Evolutionary conservation across 2,797 vertebrate species (phyloP), one percentile per base, ranked within the genome.

Genomic region (Ptychobarbus kaznakovi): DNA sequence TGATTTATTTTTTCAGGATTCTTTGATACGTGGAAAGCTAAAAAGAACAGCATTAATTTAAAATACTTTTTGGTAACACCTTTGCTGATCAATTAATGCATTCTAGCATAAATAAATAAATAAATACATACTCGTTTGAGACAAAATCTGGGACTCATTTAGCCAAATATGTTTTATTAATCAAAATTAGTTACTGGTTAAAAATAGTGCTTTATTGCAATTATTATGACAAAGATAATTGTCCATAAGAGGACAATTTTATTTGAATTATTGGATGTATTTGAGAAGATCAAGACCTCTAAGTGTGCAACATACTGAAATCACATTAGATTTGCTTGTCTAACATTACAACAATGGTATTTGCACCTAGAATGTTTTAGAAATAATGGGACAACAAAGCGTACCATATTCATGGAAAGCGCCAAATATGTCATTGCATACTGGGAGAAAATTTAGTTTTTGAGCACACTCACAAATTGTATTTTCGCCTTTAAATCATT

Each of bases 401-500:
- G 0, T 25, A 56, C 49, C 11, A n/a, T 76, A 56, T 58, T 76
- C 32, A 76, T 40, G 11, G 40, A 51, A 66, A 68, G 61, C 8
- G 77, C 1, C 61, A 49, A 40, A 65, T 20, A 32, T 49, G 11
- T 65, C 6, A 63, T 49, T 65, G 44, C 12, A 20, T 76, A 38
- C 2, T 42, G 58, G 32, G 10, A 58, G 69, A 10, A 73, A 28
- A 61, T 22, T 72, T 3, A 28, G 22, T 51, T 46, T 65, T 68
- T 58, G 56, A n/a, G 25, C n/a, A 65, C 4, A 49, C 18, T 76
- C 15, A 38, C 25, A 40, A 76, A 75, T 49, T 16, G 61, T 53
- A n/a, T 76, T 76, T 83, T 65, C n/a, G 20, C 22, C 32, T 75
- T 84, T 77, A 69, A 83, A 65, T 11, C 40, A 35, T 32, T 73